These are phyloP conservation scores for Lithophane socia DNA, from an alignment of 2,888 invertebrate genomes.

Conservation along the genomic window DNA sequence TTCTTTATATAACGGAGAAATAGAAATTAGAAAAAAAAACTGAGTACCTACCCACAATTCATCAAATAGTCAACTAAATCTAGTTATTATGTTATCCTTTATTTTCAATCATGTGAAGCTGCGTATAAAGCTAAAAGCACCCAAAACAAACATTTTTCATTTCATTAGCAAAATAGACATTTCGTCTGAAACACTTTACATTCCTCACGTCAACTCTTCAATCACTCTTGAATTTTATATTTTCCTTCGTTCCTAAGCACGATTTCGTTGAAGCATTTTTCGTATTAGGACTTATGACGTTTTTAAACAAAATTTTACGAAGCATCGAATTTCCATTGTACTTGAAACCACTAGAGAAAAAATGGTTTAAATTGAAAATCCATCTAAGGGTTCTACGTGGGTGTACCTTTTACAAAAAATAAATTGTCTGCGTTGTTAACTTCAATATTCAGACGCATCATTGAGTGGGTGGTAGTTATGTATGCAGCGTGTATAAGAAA, in stretches of 20 bases:
- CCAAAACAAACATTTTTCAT: too few relatives aligned
- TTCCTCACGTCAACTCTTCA: neutral
- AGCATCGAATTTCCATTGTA: constrained; percentile 7
- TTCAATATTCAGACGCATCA: neutral
- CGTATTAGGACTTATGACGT: neutral
- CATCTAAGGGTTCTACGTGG: neutral
- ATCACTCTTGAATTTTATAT: constrained; percentile 10
- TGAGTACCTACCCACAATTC: neutral
- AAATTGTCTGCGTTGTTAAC: neutral
- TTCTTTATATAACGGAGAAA: neutral
- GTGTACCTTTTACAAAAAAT: neutral
- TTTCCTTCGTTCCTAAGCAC: neutral
- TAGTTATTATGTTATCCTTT: neutral
- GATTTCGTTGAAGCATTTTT: constrained; percentile 9
- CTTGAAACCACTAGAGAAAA: constrained; percentile 17
- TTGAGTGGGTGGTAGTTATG: neutral
- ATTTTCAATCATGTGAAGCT: neutral
- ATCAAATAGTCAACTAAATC: neutral
- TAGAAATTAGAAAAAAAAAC: neutral
- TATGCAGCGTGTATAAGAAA: too few relatives aligned
- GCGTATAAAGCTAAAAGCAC: too few relatives aligned
- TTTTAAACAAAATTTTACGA: constrained; percentile 20
- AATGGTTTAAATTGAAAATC: neutral
- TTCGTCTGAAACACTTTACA: neutral
- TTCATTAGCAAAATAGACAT: neutral